Evolutionary conservation across 2,113 vertebrate genomes (phyloP).

Genomic region (Casuarius casuarius): DNA sequence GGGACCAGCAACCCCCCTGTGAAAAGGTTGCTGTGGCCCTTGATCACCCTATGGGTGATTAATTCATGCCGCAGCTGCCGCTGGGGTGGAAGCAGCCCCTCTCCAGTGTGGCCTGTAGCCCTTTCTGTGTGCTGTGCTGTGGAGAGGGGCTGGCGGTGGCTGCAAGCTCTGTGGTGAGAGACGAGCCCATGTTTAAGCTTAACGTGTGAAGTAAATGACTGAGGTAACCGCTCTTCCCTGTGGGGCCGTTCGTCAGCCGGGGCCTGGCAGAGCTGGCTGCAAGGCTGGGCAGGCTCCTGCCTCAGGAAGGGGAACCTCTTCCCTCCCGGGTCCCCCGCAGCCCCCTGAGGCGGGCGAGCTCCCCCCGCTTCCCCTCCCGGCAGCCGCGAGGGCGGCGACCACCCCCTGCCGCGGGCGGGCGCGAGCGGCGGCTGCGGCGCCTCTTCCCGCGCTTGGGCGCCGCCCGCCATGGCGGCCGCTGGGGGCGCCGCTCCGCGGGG

Average conservation of each 20-base stretch:
- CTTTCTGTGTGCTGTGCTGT: no score
- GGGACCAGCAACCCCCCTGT: background rate
- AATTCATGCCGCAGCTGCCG: background rate
- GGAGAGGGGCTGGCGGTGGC: no score
- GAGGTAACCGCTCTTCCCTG: background rate
- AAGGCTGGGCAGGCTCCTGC: accelerated
- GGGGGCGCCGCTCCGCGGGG: background rate
- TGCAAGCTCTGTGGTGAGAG: no score
- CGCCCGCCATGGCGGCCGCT: no score
- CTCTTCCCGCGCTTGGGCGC: background rate
- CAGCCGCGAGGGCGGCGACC: no score
- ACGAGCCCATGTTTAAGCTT: no score
- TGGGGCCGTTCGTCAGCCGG: no score
- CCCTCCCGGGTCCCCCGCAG: background rate
- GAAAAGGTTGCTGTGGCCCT: background rate
- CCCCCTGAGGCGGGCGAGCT: background rate
- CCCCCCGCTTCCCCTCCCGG: no score
- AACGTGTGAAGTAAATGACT: background rate
- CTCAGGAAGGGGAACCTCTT: background rate
- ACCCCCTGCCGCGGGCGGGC: no score
- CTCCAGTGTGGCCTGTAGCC: no score
- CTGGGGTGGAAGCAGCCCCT: no score
- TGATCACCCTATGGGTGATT: background rate
- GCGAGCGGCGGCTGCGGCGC: accelerated
- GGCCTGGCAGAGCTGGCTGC: no score